A percentile compares a stretch with the other conserved stretches of the same genome.
Conservation (phyloP, 2,113 vertebrate genomes). For the Lipotes vexillifer region DNA sequence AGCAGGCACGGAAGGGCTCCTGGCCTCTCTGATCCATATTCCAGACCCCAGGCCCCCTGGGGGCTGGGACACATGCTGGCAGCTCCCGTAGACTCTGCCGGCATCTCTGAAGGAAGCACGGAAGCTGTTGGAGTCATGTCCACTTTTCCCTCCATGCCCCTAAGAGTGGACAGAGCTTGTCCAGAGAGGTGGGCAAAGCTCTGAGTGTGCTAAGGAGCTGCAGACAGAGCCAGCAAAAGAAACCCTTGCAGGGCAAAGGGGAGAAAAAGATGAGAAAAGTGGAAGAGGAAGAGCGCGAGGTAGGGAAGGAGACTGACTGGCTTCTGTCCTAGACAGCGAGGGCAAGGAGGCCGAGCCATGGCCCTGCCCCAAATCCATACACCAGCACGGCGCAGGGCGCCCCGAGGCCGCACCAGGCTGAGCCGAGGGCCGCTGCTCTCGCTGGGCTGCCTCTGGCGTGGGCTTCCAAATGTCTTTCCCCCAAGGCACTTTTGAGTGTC, state of each 20-base stretch:
- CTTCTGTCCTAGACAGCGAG: not conserved
- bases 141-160: not conserved
- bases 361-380: not conserved
- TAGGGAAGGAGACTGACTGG: not conserved
- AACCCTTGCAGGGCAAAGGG: not conserved
- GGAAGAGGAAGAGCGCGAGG: not conserved
- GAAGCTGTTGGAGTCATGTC: not conserved
- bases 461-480: not conserved
- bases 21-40: not conserved
- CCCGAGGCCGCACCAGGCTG: too few species aligned
- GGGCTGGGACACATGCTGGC: not conserved
- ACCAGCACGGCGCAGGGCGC: not conserved
- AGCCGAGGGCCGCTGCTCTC: not conserved
- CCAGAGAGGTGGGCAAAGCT: not conserved
- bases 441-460: not conserved
- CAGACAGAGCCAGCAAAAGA: conserved; percentile 27
- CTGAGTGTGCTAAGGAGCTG: not conserved
- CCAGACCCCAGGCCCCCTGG: not conserved
- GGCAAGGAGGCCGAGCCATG: not conserved
- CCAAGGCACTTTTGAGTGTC: not conserved
- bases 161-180: not conserved
- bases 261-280: not conserved
- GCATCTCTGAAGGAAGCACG: not conserved
- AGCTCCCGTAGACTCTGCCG: not conserved
- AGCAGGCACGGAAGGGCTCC: not conserved